A percentile compares a stretch with the other conserved stretches of the same genome.
phyloP scores from a whole-genome alignment of 2,113 vertebrate genomes.

The Hystrix brachyura region DNA sequence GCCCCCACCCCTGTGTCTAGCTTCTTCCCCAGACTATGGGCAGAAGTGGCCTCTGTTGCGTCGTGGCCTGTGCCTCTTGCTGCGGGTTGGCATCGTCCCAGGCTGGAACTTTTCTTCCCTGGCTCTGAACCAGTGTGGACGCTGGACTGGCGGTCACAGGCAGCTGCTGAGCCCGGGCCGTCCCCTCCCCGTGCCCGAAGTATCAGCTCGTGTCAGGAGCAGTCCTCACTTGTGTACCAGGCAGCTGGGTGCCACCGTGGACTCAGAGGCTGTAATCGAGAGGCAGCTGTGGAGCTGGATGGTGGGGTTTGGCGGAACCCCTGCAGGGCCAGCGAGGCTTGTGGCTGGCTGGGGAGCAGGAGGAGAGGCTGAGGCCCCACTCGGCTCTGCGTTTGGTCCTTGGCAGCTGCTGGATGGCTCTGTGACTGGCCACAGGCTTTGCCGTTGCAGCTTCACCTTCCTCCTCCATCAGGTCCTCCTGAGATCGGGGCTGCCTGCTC shows the following conservation, averaged over 20 bases:
- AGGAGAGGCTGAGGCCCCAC: not conserved
- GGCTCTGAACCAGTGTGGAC: constrained; percentile 52
- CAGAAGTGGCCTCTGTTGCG: not conserved
- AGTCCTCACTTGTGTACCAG: constrained; percentile 63
- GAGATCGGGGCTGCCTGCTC: not conserved
- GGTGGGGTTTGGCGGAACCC: not conserved
- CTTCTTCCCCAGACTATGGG: not conserved
- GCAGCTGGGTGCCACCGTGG: constrained; percentile 61
- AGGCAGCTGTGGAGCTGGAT: constrained; percentile 53
- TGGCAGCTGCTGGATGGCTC: not conserved
- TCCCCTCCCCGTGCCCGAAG: constrained; percentile 42
- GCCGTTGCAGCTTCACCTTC: not conserved
- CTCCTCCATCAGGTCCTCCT: not conserved
- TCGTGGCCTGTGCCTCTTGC: constrained; percentile 16
- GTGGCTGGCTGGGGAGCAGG: not conserved
- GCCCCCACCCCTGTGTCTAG: not conserved
- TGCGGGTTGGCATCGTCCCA: not conserved
- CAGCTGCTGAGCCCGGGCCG: constrained; percentile 65
- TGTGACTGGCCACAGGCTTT: not conserved
- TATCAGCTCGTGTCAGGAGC: constrained; percentile 75
- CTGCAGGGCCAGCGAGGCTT: not conserved
- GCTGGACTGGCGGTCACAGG: not conserved
- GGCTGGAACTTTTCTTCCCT: constrained; percentile 5
- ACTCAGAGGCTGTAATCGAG: constrained; percentile 74
- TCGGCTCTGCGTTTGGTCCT: not conserved